These are phyloP conservation scores for Takifugu ocellatus DNA, from an alignment of 2,797 vertebrate species.

Conservation along the genomic window DNA sequence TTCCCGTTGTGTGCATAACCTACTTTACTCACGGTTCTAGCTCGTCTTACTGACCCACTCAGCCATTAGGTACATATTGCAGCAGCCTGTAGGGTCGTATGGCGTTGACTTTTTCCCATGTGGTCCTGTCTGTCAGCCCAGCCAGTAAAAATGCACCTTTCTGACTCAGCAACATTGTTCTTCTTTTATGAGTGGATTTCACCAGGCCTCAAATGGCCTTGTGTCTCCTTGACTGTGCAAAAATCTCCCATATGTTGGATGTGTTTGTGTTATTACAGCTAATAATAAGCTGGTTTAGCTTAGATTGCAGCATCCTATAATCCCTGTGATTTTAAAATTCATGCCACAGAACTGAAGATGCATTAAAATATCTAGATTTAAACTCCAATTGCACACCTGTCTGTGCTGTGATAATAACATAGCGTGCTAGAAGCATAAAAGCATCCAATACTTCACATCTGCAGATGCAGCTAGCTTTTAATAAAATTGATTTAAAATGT, in stretches of 20 bases:
- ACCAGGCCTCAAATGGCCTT: slow-evolving; percentile 37
- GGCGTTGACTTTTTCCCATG: slow-evolving; percentile 8
- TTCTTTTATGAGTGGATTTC: slow-evolving; percentile 13
- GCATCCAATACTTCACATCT: slow-evolving; percentile 18
- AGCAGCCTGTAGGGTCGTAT: slow-evolving; percentile 23
- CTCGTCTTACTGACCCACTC: slow-evolving; percentile 35
- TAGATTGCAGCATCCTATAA: slow-evolving; percentile 24
- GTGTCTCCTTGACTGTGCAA: slow-evolving; percentile 3
- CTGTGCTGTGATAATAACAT: slow-evolving; percentile 4
- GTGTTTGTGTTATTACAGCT: slow-evolving; percentile 17
- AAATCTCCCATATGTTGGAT: neutral
- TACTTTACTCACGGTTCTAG: slow-evolving; percentile 27
- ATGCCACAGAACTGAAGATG: slow-evolving; percentile 22
- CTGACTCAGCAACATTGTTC: slow-evolving; percentile 4
- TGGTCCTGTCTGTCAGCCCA: slow-evolving; percentile 19
- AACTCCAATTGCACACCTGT: slow-evolving; percentile 22
- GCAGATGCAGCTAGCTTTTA: neutral
- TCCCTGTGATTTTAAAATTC: slow-evolving; percentile 20
- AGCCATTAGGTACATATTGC: slow-evolving; percentile 35
- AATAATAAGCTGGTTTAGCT: slow-evolving; percentile 28
- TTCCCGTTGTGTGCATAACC: slow-evolving; percentile 41
- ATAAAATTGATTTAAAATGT: no score
- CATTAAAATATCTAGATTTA: slow-evolving; percentile 36
- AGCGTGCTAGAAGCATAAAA: slow-evolving; percentile 27
- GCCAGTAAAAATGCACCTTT: slow-evolving; percentile 9